Conservation (phyloP, 2,113 vertebrate species). For the Notarius lentiginosus region DNA sequence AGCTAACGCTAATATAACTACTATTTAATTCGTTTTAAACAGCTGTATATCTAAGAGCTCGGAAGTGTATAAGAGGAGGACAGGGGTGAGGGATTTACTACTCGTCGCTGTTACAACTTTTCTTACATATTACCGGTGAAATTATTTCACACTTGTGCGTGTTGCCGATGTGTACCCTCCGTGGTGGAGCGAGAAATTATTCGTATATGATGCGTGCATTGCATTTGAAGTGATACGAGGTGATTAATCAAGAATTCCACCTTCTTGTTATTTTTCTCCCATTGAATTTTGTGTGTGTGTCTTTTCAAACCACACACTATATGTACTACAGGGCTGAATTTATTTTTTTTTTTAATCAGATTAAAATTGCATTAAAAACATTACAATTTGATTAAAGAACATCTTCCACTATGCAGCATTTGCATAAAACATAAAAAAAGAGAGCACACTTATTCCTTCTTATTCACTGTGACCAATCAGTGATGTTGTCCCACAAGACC, state of each 20-base stretch:
- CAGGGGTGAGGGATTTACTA: not conserved
- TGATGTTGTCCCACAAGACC: not conserved
- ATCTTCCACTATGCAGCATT: not conserved
- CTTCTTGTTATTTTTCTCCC: not conserved
- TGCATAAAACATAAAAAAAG: not conserved
- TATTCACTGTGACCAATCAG: not conserved
- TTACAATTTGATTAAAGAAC: not conserved
- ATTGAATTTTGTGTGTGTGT: too few species aligned
- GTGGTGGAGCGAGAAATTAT: not conserved
- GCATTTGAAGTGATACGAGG: not conserved
- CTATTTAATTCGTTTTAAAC: constrained; percentile 1
- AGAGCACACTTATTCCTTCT: not conserved
- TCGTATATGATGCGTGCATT: not conserved
- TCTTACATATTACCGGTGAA: not conserved
- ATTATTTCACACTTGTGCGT: too few species aligned
- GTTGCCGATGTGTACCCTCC: not conserved
- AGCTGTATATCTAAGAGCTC: not conserved
- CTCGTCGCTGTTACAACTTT: too few species aligned
- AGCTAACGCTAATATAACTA: not conserved
- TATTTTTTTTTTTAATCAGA: too few species aligned
- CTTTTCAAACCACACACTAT: not conserved
- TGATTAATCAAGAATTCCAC: not conserved
- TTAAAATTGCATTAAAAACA: not conserved
- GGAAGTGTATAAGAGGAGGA: not conserved
- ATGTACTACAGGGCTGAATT: not conserved